Conservation (phyloP, 1,140 invertebrate species). For the Metaphire vulgaris region DNA sequence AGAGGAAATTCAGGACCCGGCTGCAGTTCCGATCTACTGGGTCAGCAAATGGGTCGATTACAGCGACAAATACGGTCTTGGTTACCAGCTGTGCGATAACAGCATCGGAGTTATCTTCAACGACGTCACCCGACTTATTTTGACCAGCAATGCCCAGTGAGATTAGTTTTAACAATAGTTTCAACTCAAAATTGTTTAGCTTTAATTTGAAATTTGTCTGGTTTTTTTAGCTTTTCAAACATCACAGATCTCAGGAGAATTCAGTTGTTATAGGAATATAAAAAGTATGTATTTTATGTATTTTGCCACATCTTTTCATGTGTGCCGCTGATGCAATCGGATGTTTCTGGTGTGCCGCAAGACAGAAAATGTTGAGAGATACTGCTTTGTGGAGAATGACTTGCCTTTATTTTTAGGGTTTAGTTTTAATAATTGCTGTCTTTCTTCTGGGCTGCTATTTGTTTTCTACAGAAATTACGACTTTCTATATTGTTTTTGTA, state of each 20-base stretch:
- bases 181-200: no score
- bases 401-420: no score
- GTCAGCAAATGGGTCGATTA: constrained; percentile 99
- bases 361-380: no score
- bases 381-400: no score
- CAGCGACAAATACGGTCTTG: constrained; percentile 95
- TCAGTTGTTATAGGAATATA: neutral
- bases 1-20: constrained; percentile 88
- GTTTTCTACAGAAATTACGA: no score
- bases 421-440: no score
- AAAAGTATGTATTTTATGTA: neutral
- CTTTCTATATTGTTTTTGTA: no score
- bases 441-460: no score
- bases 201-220: neutral
- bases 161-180: no score
- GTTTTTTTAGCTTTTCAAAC: neutral
- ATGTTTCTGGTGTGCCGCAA: no score
- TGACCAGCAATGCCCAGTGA: constrained; percentile 10
- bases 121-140: constrained; percentile 76
- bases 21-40: constrained; percentile 86
- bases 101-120: constrained; percentile 92
- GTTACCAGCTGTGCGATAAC: constrained; percentile 91
- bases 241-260: neutral
- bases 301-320: neutral
- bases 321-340: no score